Evolutionary conservation across 2,797 vertebrate genomes (phyloP), one percentile per base, ranked within the genome.

Genomic region (Momotus momota): DNA sequence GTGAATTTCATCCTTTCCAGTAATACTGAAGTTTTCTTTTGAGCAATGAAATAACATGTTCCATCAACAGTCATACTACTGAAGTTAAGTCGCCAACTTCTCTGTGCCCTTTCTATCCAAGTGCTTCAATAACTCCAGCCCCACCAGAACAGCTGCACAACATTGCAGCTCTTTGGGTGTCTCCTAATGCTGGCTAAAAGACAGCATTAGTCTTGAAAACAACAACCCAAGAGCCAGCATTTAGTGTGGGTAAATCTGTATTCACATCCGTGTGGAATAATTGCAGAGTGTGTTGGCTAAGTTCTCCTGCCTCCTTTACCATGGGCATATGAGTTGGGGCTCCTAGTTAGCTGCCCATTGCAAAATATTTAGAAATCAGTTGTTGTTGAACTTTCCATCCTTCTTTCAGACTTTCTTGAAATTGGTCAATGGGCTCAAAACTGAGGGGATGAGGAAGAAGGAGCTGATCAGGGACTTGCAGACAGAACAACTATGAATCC

Each of bases 1-100:
- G 74, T 1, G 38, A 77, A 71, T 91, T 90, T 90, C 41, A 86
- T 92, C n/a, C 29, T 46, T 92, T 93, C 88, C 91, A 84, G 64
- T 84, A 93, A 86, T 66, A 79, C 2, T 41, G 43, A 70, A 66
- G 38, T 61, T 90, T 74, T 88, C 78, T 87, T 93, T 51, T 85
- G 86, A 86, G 91, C 74, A 48, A 8, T 93, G 90, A 92, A 93
- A 69, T 88, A 95, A 90, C 55, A 77, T 64, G 27, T 94, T 96
- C 93, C 95, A 96, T 80, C 92, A 93, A 69, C 48, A 93, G 62
- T 70, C 71, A 33, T 29, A 38, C 35, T 66, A 86, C 62, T 62
- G 92, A 90, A 92, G 66, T 51, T 5, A n/a, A 69, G 23, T 74
- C 95, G 72, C 90, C 82, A 90, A 9, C 26, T 74, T 88, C 58